Evolutionary conservation across 2,113 vertebrate species (phyloP), one percentile per base, ranked within the genome.

Genomic region (Aegithalos caudatus): DNA sequence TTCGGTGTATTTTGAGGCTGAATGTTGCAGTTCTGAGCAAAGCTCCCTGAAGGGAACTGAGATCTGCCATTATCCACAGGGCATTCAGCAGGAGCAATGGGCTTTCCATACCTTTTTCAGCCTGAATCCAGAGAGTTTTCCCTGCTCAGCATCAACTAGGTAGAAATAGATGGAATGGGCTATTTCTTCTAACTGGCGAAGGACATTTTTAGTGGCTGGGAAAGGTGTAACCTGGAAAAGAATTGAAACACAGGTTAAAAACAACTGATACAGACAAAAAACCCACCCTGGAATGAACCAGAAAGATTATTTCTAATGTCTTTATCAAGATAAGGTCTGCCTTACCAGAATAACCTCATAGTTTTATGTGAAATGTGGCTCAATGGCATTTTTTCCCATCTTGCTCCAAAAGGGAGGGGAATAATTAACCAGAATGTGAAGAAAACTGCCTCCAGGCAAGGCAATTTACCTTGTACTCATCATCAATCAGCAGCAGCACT

Each of bases 81-180:
- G 19, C 19, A 37, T 23, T 61, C 10, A 80, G 42, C 14, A 84
- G 58, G 3, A 12, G 38, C 14, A 38, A 37, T 16, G 11, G 12
- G 14, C 9, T 29, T 53, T 38, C 72, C 95, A 69, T 97, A 98
- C 99, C 98, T 98, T 99, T 86, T 98, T 98, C 33, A 99, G 98
- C 40, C 98, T 98, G 80, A 99, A 99, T 25, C 99, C 99, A 45
- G 98, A 98, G 7, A 99, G 98, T 42, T 93, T 98, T 60, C 99
- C 99, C 95, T 98, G 98, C 51, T 98, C 98, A 1, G 99, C 97
- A 91, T 99, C 99, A 31, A 99, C 98, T 7, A 99, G 95, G 66
- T 99, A 99, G 97, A 99, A 99, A 91, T 99, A 99, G 84, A 99
- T 97, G 9, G 99, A 98, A 31, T 99, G 97, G 2, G 99, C 99